A percentile compares a stretch with the other conserved stretches of the same genome.
Conservation (phyloP, 2,888 invertebrate species). For the Amiota communis region DNA sequence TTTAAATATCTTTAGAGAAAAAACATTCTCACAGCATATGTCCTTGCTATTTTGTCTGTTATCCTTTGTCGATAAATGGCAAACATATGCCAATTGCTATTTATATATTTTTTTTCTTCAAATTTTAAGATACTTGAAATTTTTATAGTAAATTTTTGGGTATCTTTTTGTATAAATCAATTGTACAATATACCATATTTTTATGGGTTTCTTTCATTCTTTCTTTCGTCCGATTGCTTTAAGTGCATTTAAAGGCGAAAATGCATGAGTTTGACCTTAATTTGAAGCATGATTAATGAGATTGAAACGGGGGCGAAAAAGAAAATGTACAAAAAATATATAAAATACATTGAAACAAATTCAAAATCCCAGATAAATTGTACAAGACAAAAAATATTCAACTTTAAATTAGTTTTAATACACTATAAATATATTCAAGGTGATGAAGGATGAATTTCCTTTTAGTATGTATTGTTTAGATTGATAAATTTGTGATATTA, state of each 20-base stretch:
- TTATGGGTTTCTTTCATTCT: neutral
- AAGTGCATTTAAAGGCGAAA: too few relatives aligned
- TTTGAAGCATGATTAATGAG: slow-evolving; percentile 10
- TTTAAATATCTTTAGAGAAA: neutral
- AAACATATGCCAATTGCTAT: slow-evolving; percentile 3
- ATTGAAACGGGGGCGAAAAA: neutral
- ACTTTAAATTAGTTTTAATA: too few relatives aligned
- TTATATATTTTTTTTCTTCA: too few relatives aligned
- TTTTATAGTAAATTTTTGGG: neutral
- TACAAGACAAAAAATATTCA: too few relatives aligned
- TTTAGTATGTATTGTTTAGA: too few relatives aligned
- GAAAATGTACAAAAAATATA: neutral
- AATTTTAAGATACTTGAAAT: neutral
- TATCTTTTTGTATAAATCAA: neutral
- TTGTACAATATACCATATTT: too few relatives aligned
- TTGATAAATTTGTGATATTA: too few relatives aligned
- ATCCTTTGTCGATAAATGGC: neutral
- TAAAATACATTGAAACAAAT: too few relatives aligned
- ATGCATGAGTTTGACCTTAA: neutral
- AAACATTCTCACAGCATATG: neutral
- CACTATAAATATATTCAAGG: too few relatives aligned
- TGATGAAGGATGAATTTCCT: too few relatives aligned
- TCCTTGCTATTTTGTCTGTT: neutral
- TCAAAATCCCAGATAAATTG: too few relatives aligned
- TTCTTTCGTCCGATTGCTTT: neutral